These are phyloP conservation scores for Plectrocnemia conspersa DNA, from an alignment of 1,140 invertebrate genomes.

Conservation along the genomic window DNA sequence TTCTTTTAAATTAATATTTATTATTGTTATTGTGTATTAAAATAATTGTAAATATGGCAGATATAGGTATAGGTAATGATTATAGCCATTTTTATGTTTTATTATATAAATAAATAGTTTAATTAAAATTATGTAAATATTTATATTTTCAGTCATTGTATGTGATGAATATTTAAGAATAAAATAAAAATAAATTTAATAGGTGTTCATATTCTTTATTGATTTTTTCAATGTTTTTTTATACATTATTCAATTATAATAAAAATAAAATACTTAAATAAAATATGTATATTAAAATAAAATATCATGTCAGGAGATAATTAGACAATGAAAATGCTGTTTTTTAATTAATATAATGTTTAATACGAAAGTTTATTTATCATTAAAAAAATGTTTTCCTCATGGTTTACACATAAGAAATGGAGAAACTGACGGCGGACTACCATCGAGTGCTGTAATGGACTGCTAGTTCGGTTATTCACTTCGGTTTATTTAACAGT, in stretches of 20 bases:
- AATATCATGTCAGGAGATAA: too few relatives aligned
- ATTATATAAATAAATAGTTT: not conserved
- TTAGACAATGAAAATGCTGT: too few relatives aligned
- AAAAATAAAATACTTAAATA: not conserved
- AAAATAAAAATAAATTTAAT: not conserved
- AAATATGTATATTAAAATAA: too few relatives aligned
- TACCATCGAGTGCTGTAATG: too few relatives aligned
- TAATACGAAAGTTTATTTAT: too few relatives aligned
- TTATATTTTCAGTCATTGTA: not conserved
- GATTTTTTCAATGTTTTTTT: not conserved
- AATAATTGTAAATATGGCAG: not conserved
- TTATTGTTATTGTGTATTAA: not conserved
- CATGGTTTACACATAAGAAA: too few relatives aligned
- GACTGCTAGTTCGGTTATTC: too few relatives aligned
- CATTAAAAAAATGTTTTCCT: too few relatives aligned
- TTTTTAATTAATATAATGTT: too few relatives aligned
- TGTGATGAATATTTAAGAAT: not conserved
- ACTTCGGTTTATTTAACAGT: too few relatives aligned
- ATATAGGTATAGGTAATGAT: not conserved
- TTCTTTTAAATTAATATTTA: not conserved
- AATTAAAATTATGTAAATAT: not conserved
- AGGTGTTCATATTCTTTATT: not conserved
- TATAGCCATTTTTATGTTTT: too few relatives aligned
- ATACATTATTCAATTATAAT: not conserved
- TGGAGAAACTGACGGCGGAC: too few relatives aligned